Conservation (phyloP, 2,797 vertebrate genomes). For the Loris lydekkerianus region DNA sequence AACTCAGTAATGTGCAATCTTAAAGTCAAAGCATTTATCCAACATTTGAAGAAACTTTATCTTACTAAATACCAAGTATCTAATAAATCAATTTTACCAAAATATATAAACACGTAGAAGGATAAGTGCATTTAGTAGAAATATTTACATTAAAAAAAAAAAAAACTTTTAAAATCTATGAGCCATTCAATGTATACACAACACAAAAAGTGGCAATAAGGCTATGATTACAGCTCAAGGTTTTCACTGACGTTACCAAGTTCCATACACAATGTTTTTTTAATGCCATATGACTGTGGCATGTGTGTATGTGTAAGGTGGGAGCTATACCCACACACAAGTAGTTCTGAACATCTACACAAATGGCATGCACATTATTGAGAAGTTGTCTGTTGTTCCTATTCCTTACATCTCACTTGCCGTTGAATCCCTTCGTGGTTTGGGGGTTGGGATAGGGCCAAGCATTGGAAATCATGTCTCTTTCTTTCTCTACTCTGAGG, state of each 20-base stretch:
- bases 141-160: conserved; percentile 70
- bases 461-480: background rate
- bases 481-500: background rate
- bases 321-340: conserved; percentile 47
- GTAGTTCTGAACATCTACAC: conserved; percentile 55
- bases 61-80: conserved; percentile 75
- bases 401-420: background rate
- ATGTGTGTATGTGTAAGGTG: background rate
- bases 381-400: conserved; percentile 56
- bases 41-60: conserved; percentile 56
- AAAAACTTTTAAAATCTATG: conserved; percentile 77
- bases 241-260: background rate
- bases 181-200: conserved; percentile 58
- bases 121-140: conserved; percentile 67
- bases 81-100: conserved; percentile 72
- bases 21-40: conserved; percentile 75
- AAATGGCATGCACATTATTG: conserved; percentile 69
- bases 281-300: conserved; percentile 38
- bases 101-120: conserved; percentile 75
- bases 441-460: background rate
- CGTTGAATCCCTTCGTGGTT: background rate
- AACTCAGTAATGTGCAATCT: conserved; percentile 41
- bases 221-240: conserved; percentile 21
- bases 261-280: conserved; percentile 34
- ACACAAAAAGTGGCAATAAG: conserved; percentile 34